These are phyloP conservation scores for Elaeidobius kamerunicus DNA, from an alignment of 2,888 invertebrate genomes.

Conservation along the genomic window DNA sequence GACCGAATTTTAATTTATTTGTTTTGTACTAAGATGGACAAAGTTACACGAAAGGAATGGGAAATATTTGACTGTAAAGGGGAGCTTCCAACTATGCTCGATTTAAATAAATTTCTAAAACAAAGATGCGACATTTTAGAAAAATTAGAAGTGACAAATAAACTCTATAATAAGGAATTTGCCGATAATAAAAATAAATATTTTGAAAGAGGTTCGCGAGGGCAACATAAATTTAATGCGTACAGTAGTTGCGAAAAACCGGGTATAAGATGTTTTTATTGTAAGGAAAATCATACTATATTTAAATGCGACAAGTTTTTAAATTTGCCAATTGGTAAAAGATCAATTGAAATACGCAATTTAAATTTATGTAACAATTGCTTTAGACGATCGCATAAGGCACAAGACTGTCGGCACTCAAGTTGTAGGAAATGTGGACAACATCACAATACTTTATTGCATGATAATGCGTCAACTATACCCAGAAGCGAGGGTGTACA, in stretches of 20 bases:
- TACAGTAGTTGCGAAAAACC: neutral
- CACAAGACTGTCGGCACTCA: constrained; percentile 4
- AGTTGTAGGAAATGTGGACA: constrained; percentile 15
- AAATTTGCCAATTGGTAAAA: neutral
- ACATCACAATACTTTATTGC: constrained; percentile 19
- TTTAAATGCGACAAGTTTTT: constrained; percentile 23
- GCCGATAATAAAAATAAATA: neutral
- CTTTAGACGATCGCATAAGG: constrained; percentile 15
- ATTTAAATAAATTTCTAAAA: constrained; percentile 24
- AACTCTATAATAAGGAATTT: neutral
- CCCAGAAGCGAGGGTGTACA: too few species aligned
- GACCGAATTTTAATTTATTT: constrained; percentile 26
- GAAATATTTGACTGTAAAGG: constrained; percentile 9
- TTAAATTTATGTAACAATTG: constrained; percentile 24
- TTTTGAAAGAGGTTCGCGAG: neutral
- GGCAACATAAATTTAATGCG: neutral
- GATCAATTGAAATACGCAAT: constrained; percentile 9
- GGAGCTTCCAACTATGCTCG: constrained; percentile 12
- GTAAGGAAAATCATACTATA: constrained; percentile 24
- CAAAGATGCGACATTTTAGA: constrained; percentile 26
- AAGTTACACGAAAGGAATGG: constrained; percentile 16
- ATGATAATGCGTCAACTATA: constrained; percentile 4
- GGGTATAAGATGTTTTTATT: constrained; percentile 18
- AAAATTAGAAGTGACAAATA: constrained; percentile 16
- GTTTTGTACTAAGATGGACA: constrained; percentile 18